Percentiles rank a stretch among this genome's conserved stretches.
Conservation (phyloP, 2,888 invertebrate species). For the Pteria penguin region DNA sequence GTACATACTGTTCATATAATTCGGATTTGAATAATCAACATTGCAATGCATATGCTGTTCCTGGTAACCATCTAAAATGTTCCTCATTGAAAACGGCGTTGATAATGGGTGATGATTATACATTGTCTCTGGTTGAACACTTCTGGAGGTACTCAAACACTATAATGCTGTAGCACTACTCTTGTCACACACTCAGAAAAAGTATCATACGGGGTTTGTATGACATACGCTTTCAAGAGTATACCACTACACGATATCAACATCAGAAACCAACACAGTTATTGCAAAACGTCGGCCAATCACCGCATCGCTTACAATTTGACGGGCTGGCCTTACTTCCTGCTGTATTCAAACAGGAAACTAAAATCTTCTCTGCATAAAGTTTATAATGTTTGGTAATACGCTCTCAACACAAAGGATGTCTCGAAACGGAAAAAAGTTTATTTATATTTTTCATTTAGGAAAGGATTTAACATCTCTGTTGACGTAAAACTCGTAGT, state of each 20-base stretch:
- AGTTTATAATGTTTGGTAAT: neutral
- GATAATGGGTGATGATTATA: slow-evolving; percentile 55
- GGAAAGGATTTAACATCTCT: too few relatives aligned
- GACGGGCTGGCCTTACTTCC: slow-evolving; percentile 30
- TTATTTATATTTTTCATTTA: too few relatives aligned
- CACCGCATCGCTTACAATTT: slow-evolving; percentile 8
- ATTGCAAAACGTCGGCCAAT: slow-evolving; percentile 27
- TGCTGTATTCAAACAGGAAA: slow-evolving; percentile 36
- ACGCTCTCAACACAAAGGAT: neutral
- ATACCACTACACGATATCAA: slow-evolving; percentile 16
- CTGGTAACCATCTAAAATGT: slow-evolving; percentile 45
- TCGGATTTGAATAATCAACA: slow-evolving; percentile 53
- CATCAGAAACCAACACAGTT: slow-evolving; percentile 5
- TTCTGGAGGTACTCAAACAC: slow-evolving; percentile 49
- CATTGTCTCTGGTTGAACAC: slow-evolving; percentile 51
- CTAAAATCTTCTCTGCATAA: neutral
- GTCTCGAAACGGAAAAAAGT: too few relatives aligned
- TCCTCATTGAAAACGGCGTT: slow-evolving; percentile 57
- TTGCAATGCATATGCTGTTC: slow-evolving; percentile 50
- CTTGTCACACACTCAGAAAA: slow-evolving; percentile 17
- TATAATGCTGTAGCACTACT: slow-evolving; percentile 6
- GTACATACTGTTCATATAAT: slow-evolving; percentile 12
- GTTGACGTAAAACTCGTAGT: too few relatives aligned
- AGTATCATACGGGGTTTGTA: slow-evolving; percentile 19
- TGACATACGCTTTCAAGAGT: slow-evolving; percentile 22